A percentile compares a stretch with the other conserved stretches of the same genome.
phyloP scores from a whole-genome alignment of 2,888 invertebrate species.

The Augochlorella aurata region DNA sequence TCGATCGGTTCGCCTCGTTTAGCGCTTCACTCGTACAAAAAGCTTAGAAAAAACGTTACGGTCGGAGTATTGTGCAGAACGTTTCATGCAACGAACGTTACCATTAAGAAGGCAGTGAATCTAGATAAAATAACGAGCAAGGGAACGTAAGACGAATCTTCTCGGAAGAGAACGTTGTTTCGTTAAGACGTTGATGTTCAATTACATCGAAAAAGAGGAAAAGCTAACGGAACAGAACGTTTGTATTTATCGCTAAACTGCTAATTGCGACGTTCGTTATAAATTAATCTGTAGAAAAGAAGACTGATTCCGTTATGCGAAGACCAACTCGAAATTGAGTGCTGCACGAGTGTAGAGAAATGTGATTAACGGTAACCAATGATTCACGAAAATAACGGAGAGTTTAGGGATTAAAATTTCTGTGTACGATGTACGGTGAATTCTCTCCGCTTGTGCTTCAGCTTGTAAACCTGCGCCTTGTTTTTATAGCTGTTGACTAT shows the following conservation, averaged over 20 bases:
- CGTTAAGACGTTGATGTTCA: not conserved
- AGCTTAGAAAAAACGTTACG: slow-evolving; percentile 47
- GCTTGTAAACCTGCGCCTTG: too few relatives aligned
- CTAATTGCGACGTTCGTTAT: not conserved
- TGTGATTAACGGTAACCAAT: slow-evolving; percentile 8
- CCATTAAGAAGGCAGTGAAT: slow-evolving; percentile 1
- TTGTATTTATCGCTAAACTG: not conserved
- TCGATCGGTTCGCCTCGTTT: slow-evolving; percentile 12
- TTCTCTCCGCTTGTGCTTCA: not conserved
- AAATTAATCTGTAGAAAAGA: slow-evolving; percentile 4
- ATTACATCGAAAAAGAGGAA: not conserved
- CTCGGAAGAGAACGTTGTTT: not conserved
- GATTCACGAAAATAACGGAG: slow-evolving; percentile 18
- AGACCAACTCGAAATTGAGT: slow-evolving; percentile 1
- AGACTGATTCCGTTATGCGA: slow-evolving; percentile 8
- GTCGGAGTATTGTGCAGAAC: slow-evolving; percentile 9
- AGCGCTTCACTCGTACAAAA: slow-evolving; percentile 36
- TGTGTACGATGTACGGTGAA: not conserved
- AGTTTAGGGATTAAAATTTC: slow-evolving; percentile 15
- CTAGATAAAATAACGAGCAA: not conserved
- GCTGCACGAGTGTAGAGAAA: not conserved
- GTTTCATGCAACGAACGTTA: slow-evolving; percentile 2
- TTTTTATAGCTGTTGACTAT: too few relatives aligned
- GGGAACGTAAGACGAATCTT: not conserved
- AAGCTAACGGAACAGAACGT: not conserved